Evolutionary conservation across 2,888 invertebrate genomes (phyloP).

Genomic region (Itoplectis maculator): DNA sequence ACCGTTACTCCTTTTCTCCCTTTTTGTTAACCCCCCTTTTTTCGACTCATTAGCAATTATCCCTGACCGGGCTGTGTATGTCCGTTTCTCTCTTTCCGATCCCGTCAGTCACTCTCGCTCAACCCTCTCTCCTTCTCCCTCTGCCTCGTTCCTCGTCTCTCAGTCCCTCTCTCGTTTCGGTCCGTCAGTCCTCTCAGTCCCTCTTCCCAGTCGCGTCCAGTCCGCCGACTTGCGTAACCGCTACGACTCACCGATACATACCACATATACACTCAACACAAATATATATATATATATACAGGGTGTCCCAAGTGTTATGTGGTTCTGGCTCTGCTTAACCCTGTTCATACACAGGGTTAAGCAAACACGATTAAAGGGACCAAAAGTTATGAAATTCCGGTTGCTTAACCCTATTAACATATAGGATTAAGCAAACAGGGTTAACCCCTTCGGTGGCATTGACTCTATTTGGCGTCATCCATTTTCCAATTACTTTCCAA

Average conservation of each 20-base stretch:
- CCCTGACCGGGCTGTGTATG: conserved; percentile 66
- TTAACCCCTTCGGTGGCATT: no score
- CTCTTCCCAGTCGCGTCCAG: conserved; percentile 53
- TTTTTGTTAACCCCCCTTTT: conserved; percentile 68
- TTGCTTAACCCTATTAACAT: no score
- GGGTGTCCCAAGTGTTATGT: no score
- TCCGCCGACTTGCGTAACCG: conserved; percentile 56
- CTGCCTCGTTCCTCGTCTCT: not conserved
- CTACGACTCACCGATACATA: conserved; percentile 33
- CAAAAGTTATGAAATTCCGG: no score
- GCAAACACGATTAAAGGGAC: no score
- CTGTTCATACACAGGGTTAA: no score
- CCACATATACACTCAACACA: conserved; percentile 30
- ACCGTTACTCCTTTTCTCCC: conserved; percentile 39
- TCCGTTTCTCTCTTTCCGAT: conserved; percentile 66
- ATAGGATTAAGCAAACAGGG: no score
- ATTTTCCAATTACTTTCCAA: no score
- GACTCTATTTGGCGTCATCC: no score
- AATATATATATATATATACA: no score
- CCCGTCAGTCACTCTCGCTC: conserved; percentile 6
- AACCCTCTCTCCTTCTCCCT: conserved; percentile 55
- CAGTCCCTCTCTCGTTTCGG: conserved; percentile 56
- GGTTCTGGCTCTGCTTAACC: no score
- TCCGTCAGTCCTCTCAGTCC: conserved; percentile 51
- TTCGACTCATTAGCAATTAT: conserved; percentile 77